Conservation (phyloP, 2,113 vertebrate genomes). For the Camelus dromedarius region DNA sequence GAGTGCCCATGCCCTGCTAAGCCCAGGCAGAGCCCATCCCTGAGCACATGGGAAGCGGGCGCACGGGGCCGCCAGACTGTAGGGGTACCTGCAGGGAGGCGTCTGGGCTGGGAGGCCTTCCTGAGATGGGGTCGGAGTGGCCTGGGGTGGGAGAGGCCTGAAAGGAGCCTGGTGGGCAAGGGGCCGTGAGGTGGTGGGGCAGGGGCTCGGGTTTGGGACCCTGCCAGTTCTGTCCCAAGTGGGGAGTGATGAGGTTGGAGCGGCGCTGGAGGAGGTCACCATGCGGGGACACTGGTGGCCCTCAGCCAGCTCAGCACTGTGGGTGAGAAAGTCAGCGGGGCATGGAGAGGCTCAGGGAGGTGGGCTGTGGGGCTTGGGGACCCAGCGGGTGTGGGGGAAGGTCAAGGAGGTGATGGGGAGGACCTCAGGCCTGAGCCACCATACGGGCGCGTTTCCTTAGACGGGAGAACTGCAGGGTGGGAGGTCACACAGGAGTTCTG, state of each 20-base stretch:
- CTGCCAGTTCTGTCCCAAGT: neutral
- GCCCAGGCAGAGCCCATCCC: neutral
- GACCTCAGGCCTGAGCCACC: neutral
- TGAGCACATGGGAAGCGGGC: rapidly evolving
- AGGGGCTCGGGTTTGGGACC: neutral
- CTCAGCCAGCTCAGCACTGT: neutral
- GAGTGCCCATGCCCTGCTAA: neutral
- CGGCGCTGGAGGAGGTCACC: neutral
- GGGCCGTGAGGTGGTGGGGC: no score
- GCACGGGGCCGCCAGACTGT: neutral
- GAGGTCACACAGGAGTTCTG: neutral
- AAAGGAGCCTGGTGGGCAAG: neutral
- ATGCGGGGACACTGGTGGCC: neutral
- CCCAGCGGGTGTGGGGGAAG: neutral
- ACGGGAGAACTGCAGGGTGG: neutral
- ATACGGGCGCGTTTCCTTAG: rapidly evolving
- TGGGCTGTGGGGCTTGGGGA: neutral
- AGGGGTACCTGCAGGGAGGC: neutral
- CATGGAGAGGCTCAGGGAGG: neutral
- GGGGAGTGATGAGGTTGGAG: neutral
- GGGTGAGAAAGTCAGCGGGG: no score
- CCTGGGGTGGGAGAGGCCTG: neutral
- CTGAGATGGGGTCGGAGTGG: neutral
- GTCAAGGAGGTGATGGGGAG: neutral
- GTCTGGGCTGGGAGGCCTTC: neutral